These are phyloP conservation scores for Pardalotus punctatus DNA, from an alignment of 2,113 vertebrate species.

Conservation along the genomic window DNA sequence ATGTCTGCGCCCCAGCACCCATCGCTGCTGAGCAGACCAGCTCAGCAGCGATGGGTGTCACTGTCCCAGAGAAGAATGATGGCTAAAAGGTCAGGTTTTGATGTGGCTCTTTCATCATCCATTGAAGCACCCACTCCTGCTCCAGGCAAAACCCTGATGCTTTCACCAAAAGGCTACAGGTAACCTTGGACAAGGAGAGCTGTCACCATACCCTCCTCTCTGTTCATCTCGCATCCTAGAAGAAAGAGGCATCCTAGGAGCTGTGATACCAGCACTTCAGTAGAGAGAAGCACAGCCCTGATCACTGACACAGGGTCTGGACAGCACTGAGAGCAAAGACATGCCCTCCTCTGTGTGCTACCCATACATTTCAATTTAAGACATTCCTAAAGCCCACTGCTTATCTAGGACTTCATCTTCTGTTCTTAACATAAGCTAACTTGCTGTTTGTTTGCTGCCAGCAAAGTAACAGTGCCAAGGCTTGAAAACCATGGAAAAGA, in stretches of 20 bases:
- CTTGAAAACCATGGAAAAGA: constrained; percentile 27
- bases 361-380: not conserved
- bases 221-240: not conserved
- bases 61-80: not conserved
- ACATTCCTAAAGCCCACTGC: constrained; percentile 1
- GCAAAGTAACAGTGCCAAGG: constrained; percentile 31
- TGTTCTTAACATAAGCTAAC: constrained; percentile 44
- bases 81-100: not conserved
- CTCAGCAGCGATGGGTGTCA: not conserved
- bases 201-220: not conserved
- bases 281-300: not conserved
- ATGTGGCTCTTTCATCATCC: not conserved
- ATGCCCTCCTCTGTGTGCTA: not conserved
- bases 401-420: constrained; percentile 60
- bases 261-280: not conserved
- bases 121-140: not conserved
- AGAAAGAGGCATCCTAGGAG: not conserved
- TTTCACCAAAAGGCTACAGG: not conserved
- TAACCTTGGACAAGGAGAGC: not conserved
- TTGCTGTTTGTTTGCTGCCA: constrained; percentile 50
- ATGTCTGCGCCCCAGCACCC: not conserved
- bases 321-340: not conserved
- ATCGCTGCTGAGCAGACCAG: not conserved
- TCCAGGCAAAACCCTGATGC: not conserved
- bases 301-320: not conserved